These are phyloP conservation scores for Gambusia yucatana DNA, from an alignment of 2,797 vertebrate genomes.

Conservation along the genomic window DNA sequence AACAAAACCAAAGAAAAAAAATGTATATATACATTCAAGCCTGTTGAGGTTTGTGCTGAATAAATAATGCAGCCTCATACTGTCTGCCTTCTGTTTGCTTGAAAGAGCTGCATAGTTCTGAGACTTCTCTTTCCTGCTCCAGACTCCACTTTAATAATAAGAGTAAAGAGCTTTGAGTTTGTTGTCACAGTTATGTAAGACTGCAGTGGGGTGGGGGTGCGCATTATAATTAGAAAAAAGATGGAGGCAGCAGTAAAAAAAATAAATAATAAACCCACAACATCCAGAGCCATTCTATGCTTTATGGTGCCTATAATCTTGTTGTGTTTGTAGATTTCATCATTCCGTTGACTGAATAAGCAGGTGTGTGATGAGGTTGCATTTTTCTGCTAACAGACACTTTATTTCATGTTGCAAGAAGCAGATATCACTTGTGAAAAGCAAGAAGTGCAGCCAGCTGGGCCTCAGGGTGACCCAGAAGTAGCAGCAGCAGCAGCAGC, in stretches of 20 bases:
- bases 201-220: not conserved
- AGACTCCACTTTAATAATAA: conserved; percentile 5
- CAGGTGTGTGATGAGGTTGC: not conserved
- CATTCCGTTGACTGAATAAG: not conserved
- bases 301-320: not conserved
- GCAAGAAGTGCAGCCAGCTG: conserved; percentile 7
- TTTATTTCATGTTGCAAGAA: not conserved
- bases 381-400: not conserved
- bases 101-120: not conserved
- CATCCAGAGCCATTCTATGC: not conserved
- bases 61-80: not conserved
- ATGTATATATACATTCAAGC: not conserved
- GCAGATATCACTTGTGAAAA: conserved; percentile 23
- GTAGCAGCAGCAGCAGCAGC: conserved; percentile 1
- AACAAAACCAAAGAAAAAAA: no score
- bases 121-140: not conserved
- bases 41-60: not conserved
- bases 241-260: not conserved
- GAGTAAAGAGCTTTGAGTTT: not conserved
- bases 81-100: not conserved
- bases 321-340: not conserved
- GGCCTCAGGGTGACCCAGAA: conserved; percentile 1
- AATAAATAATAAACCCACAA: no score
- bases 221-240: not conserved
- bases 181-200: conserved; percentile 38